These are phyloP conservation scores for Glyptemys insculpta DNA, from an alignment of 2,797 vertebrate genomes.

Conservation along the genomic window DNA sequence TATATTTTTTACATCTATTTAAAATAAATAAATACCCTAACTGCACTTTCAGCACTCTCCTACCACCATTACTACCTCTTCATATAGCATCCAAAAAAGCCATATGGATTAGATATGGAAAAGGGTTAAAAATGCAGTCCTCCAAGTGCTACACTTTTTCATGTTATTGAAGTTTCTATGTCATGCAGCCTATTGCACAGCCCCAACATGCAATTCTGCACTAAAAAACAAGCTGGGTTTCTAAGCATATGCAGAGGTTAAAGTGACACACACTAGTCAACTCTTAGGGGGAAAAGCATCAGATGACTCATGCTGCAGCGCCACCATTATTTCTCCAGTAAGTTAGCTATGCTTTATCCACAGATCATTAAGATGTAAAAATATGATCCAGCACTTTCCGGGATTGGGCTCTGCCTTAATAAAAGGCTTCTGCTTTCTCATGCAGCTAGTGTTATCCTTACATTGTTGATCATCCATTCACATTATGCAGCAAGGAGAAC, in stretches of 20 bases:
- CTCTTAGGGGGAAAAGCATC: conserved; percentile 16
- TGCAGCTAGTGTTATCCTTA: not conserved
- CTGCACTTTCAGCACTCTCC: conserved; percentile 13
- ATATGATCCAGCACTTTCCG: not conserved
- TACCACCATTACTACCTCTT: not conserved
- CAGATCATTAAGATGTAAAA: conserved; percentile 1
- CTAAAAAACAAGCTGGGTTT: conserved; percentile 1
- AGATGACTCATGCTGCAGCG: conserved; percentile 39
- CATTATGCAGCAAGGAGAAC: conserved; percentile 20
- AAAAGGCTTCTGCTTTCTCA: not conserved
- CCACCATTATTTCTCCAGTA: conserved; percentile 42
- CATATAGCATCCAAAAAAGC: not conserved
- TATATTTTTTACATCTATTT: not conserved
- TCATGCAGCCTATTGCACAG: not conserved
- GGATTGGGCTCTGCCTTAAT: not conserved
- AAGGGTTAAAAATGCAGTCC: not conserved
- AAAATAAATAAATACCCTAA: not conserved
- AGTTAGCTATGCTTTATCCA: conserved; percentile 28
- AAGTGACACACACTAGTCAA: conserved; percentile 36
- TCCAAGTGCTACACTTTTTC: not conserved
- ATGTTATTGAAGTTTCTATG: not conserved
- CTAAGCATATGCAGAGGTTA: conserved; percentile 29
- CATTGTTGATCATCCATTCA: not conserved
- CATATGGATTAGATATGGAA: conserved; percentile 1
- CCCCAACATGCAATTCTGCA: not conserved